Conservation (phyloP, 2,888 invertebrate genomes). For the Cephus runcator region DNA sequence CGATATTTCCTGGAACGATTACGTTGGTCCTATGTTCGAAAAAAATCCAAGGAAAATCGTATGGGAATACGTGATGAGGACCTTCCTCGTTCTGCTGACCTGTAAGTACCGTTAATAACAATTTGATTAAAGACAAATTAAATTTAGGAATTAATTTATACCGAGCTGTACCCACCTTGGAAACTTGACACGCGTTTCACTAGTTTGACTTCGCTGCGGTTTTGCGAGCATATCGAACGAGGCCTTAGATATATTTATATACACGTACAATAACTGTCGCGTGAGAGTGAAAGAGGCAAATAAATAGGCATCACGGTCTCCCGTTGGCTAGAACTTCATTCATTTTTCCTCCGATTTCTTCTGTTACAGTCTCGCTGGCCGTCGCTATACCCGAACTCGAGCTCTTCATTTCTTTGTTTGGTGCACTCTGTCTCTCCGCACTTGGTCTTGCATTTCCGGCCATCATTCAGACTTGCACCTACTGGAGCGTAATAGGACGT, state of each 20-base stretch:
- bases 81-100: constrained; percentile 81
- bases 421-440: constrained; percentile 90
- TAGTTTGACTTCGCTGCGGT: background rate
- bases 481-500: constrained; percentile 76
- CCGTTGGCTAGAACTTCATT: background rate
- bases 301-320: background rate
- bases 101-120: constrained; percentile 74
- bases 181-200: background rate
- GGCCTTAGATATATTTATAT: background rate
- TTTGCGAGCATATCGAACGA: background rate
- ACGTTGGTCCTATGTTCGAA: constrained; percentile 71
- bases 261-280: background rate
- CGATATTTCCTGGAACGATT: constrained; percentile 90
- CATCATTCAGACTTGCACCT: constrained; percentile 84
- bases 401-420: constrained; percentile 79
- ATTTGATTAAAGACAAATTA: background rate
- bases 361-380: constrained; percentile 80
- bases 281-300: background rate
- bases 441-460: constrained; percentile 92
- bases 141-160: background rate
- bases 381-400: constrained; percentile 85
- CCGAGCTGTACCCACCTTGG: background rate
- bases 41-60: constrained; percentile 71
- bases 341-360: constrained; percentile 13
- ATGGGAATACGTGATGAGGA: constrained; percentile 85